Conservation (phyloP, 2,113 vertebrate genomes). For the Blennius ocellaris region DNA sequence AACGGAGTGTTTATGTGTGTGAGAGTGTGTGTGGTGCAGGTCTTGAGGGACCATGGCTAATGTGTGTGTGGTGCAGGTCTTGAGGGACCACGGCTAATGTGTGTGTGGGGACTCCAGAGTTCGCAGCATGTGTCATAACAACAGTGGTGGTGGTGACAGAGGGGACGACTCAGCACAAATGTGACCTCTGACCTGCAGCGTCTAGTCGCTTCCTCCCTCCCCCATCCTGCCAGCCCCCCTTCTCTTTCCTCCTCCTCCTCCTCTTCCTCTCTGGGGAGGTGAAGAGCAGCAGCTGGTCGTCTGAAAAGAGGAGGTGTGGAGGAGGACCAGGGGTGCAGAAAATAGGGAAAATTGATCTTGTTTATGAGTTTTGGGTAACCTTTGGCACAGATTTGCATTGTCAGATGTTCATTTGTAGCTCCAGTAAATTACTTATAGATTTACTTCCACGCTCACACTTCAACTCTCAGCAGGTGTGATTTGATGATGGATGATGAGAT, state of each 20-base stretch:
- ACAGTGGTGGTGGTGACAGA: conserved; percentile 35
- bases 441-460: conserved; percentile 4
- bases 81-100: conserved; percentile 10
- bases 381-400: conserved; percentile 51
- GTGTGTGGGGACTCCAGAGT: conserved; percentile 8
- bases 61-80: background rate
- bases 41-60: conserved; percentile 33
- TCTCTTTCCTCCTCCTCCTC: conserved; percentile 46
- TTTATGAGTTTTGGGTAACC: conserved; percentile 46
- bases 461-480: no score
- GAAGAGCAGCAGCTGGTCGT: conserved; percentile 74
- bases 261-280: conserved; percentile 74
- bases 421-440: conserved; percentile 36
- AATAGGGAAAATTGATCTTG: conserved; percentile 48
- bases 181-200: conserved; percentile 70
- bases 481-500: background rate
- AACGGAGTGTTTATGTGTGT: no score
- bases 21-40: background rate
- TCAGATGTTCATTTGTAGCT: background rate
- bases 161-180: conserved; percentile 61
- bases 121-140: conserved; percentile 24
- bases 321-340: conserved; percentile 19
- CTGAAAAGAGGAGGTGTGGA: conserved; percentile 32
- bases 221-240: conserved; percentile 46
- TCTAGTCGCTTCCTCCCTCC: conserved; percentile 75